These are phyloP conservation scores for Cirrhinus molitorella DNA, from an alignment of 2,797 vertebrate species.

Conservation along the genomic window DNA sequence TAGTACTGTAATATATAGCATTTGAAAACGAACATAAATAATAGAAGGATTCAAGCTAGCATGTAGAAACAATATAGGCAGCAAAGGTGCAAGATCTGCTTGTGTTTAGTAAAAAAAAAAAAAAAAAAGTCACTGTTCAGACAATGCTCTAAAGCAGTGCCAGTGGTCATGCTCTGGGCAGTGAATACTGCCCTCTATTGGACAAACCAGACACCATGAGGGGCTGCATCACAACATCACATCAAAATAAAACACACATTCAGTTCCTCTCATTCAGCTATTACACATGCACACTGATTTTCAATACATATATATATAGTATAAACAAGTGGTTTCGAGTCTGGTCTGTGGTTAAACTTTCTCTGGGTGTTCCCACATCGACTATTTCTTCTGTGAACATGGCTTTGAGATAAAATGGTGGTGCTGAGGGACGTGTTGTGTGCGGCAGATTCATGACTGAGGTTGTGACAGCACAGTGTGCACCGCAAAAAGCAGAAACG, in stretches of 20 bases:
- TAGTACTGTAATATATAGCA: too few species aligned
- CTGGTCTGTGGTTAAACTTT: constrained; percentile 12
- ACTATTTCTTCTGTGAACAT: constrained; percentile 60
- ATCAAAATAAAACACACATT: constrained; percentile 7
- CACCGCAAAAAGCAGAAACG: neutral
- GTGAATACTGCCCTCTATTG: constrained; percentile 84
- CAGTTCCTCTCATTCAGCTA: constrained; percentile 8
- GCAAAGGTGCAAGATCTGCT: constrained; percentile 65
- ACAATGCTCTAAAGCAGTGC: constrained; percentile 68
- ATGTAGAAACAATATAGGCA: constrained; percentile 66
- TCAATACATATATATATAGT: constrained; percentile 5
- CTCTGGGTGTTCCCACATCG: neutral
- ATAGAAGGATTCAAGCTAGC: constrained; percentile 24
- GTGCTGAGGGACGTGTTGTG: constrained; percentile 51
- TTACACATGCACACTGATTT: constrained; percentile 16
- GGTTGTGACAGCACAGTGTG: constrained; percentile 1
- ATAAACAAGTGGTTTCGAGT: neutral
- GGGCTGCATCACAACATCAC: neutral
- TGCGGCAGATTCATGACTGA: constrained; percentile 38
- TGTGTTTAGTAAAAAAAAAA: constrained; percentile 56
- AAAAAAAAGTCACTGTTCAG: constrained; percentile 59
- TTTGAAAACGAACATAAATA: too few species aligned
- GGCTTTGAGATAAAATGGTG: constrained; percentile 67
- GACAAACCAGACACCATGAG: constrained; percentile 38
- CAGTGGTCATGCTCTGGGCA: constrained; percentile 69